phyloP scores from a whole-genome alignment of 2,113 vertebrate genomes.

The Melanerpes aurifrons region DNA sequence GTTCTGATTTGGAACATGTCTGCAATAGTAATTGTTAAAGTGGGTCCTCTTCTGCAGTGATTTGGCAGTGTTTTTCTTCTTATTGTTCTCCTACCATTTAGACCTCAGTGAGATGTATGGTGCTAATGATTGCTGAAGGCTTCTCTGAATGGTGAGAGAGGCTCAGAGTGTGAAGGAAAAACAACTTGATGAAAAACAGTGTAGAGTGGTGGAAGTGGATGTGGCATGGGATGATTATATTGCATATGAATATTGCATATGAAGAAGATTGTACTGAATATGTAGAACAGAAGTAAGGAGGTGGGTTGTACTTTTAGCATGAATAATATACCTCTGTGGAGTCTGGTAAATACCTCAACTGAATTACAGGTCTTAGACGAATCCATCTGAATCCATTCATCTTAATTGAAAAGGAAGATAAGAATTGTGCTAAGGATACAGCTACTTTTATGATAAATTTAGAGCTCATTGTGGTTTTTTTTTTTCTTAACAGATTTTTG shows the following conservation, averaged over 20 bases:
- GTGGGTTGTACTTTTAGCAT: neutral
- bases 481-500: neutral
- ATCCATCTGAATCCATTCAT: neutral
- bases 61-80: neutral
- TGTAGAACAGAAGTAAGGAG: neutral
- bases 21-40: neutral
- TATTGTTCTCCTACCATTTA: neutral
- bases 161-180: neutral
- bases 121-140: neutral
- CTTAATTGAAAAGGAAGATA: neutral
- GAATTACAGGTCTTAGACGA: neutral
- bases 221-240: neutral
- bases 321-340: neutral
- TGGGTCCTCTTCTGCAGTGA: neutral
- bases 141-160: neutral
- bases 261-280: neutral
- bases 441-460: neutral
- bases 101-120: neutral
- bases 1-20: neutral
- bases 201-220: neutral
- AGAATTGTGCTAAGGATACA: neutral
- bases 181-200: neutral
- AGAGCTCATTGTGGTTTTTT: neutral
- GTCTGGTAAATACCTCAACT: neutral
- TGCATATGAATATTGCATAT: neutral